Evolutionary conservation across 2,113 vertebrate genomes (phyloP).

Genomic region (Speoplatyrhinus poulsoni): DNA sequence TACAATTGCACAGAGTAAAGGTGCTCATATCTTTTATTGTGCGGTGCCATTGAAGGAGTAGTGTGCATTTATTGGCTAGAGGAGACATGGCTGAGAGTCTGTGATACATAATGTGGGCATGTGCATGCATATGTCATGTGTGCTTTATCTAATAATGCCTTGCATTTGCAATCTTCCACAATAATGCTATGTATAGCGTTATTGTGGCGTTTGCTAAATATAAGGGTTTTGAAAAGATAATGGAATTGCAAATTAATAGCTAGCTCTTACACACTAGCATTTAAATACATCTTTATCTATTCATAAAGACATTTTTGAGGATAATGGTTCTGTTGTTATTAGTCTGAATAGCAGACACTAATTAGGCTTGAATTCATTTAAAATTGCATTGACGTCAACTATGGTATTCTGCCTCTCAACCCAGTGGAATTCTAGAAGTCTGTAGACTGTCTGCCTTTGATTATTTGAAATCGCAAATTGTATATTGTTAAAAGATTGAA

Average conservation of each 20-base stretch:
- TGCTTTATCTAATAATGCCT: too few relatives aligned
- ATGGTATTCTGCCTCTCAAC: background rate
- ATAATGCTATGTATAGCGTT: too few relatives aligned
- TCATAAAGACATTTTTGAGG: background rate
- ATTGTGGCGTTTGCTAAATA: too few relatives aligned
- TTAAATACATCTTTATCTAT: background rate
- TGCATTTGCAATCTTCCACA: too few relatives aligned
- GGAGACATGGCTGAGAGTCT: too few relatives aligned
- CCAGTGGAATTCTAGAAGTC: too few relatives aligned
- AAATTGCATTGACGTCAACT: slow-evolving; percentile 10
- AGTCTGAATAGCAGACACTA: too few relatives aligned
- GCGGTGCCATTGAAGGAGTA: slow-evolving; percentile 18
- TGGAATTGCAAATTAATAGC: too few relatives aligned
- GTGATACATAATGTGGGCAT: background rate
- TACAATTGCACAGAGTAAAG: slow-evolving; percentile 12
- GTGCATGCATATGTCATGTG: background rate
- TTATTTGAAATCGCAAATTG: too few relatives aligned
- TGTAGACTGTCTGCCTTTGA: too few relatives aligned
- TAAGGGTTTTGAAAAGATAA: too few relatives aligned
- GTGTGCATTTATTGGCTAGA: background rate
- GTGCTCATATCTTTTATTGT: slow-evolving; percentile 10
- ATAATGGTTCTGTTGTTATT: background rate
- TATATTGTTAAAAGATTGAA: background rate
- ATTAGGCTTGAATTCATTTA: background rate
- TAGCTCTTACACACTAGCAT: too few relatives aligned